These are phyloP conservation scores for Drosophila saltans DNA, from an alignment of 1,140 invertebrate species.

Conservation along the genomic window DNA sequence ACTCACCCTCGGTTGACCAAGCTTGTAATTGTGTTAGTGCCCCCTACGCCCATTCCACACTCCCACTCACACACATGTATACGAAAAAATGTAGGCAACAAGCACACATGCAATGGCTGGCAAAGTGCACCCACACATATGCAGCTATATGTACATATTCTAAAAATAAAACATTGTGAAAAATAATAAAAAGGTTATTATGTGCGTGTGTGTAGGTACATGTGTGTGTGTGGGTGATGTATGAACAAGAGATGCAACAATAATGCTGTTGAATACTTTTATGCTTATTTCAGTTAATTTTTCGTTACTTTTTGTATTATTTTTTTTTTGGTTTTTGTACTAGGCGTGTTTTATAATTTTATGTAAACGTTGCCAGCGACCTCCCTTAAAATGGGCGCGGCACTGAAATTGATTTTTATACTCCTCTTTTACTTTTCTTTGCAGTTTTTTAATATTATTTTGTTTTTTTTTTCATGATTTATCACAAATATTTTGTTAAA, in stretches of 20 bases:
- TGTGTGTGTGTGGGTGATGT: conserved; percentile 25
- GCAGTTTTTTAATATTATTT: not conserved
- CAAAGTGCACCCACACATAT: conserved; percentile 15
- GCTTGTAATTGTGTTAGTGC: conserved; percentile 74
- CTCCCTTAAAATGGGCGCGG: conserved; percentile 51
- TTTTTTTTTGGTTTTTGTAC: conserved; percentile 21
- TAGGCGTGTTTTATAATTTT: conserved; percentile 63
- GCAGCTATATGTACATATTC: conserved; percentile 48
- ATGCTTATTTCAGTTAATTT: conserved; percentile 57
- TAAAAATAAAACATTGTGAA: conserved; percentile 64
- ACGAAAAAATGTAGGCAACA: not conserved
- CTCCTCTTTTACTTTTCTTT: not conserved
- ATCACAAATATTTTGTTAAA: conserved; percentile 43
- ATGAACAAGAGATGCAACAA: conserved; percentile 47
- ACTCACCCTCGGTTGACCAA: conserved; percentile 29
- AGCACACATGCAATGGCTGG: not conserved
- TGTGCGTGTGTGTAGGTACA: conserved; percentile 31
- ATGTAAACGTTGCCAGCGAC: conserved; percentile 45
- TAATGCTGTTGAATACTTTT: conserved; percentile 51
- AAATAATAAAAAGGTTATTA: conserved; percentile 71
- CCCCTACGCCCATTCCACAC: conserved; percentile 1
- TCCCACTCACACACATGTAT: conserved; percentile 18
- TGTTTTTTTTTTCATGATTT: conserved; percentile 22
- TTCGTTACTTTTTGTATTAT: conserved; percentile 6
- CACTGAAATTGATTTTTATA: conserved; percentile 37